Evolutionary conservation across 2,888 invertebrate genomes (phyloP).

Genomic region (Phymatocera aterrima): DNA sequence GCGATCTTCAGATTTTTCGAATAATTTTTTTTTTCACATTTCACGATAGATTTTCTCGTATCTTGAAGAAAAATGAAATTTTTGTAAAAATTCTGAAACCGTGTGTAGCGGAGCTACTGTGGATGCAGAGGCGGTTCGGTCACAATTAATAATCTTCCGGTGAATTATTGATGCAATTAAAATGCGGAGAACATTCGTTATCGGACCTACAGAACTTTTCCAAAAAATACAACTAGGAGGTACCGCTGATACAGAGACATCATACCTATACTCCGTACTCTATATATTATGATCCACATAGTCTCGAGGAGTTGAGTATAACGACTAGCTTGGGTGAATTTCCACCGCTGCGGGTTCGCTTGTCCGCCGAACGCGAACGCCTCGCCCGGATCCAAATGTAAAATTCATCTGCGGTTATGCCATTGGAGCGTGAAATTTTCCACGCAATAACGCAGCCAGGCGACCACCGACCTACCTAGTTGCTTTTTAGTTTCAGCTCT

Average conservation of each 20-base stretch:
- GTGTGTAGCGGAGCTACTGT: no score
- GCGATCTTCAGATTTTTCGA: no score
- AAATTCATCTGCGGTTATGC: slow-evolving; percentile 31
- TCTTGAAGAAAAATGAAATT: no score
- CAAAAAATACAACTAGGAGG: background rate
- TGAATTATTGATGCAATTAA: no score
- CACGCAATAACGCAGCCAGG: background rate
- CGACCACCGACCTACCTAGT: slow-evolving; percentile 3
- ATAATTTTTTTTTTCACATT: no score
- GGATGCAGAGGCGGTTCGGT: no score
- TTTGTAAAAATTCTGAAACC: no score
- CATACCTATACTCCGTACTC: no score
- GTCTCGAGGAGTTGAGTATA: background rate
- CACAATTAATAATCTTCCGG: no score
- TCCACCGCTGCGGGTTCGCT: background rate
- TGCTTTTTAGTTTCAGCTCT: background rate
- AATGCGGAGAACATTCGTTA: background rate
- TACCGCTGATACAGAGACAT: no score
- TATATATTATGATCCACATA: background rate
- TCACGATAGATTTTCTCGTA: no score
- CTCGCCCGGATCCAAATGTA: background rate
- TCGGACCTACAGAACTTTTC: background rate
- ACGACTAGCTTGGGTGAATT: background rate
- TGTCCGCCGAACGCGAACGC: background rate
- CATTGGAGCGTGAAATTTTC: slow-evolving; percentile 21